Evolutionary conservation across 2,113 vertebrate genomes (phyloP), one percentile per base, ranked within the genome.

Genomic region (Amphiprion percula): DNA sequence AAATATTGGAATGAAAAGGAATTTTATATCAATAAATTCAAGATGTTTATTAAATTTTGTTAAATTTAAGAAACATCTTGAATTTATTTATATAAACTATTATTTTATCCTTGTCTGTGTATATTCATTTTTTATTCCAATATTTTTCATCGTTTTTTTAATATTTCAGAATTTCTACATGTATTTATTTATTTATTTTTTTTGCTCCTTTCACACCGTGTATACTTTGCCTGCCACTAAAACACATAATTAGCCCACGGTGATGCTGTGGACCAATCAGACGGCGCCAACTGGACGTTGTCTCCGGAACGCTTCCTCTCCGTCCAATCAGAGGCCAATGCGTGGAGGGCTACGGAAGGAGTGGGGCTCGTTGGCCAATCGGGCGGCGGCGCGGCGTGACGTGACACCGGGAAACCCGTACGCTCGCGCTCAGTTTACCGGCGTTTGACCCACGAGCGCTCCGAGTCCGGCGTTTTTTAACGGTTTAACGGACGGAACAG

Each of bases 201-300:
- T n/a, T 2, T 4, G 21, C n/a, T n/a, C 24, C 12, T 55, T 3
- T 24, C 7, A 53, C 21, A 21, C 11, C 12, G 6, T 11, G 12
- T 21, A 7, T 10, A 2, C 49, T 30, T 55, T 10, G 19, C 10
- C 16, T 55, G 39, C 23, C 2, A 5, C 37, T 26, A 17, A 64
- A 24, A 79, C 7, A 8, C 16, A 15, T 4, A 1, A 0, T 7
- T 17, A 46, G 23, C 2, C 8, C 66, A 2, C 52, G 11, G 1
- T 26, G 77, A 30, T n/a, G 66, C 19, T 74, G 74, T 84, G 72
- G 83, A 24, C 95, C 96, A 98, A 98, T 97, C 94, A 91, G 21
- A 68, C 23, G 78, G 85, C 95, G 97, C 96, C 97, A 99, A 95
- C 97, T 98, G 95, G 95, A 93, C 94, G 82, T 92, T 94, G 91